Percentiles rank a stretch among this genome's conserved stretches.
These are phyloP conservation scores for Girardinichthys multiradiatus DNA, from an alignment of 2,113 vertebrate species.

Conservation along the genomic window DNA sequence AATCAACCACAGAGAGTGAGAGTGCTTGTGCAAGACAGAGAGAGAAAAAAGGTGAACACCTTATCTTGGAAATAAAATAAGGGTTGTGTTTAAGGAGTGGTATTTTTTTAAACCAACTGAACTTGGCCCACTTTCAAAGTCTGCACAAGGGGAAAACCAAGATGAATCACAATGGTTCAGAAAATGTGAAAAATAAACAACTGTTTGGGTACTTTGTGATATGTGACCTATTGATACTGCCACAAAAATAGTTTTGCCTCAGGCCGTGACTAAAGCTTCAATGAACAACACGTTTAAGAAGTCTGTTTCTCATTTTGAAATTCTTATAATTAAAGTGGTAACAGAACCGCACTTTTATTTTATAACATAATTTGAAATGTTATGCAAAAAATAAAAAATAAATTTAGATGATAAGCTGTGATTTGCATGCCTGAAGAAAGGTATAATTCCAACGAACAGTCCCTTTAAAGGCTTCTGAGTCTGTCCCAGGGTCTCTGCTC, in stretches of 20 bases:
- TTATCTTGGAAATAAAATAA: not conserved
- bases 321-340: no score
- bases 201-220: conserved; percentile 21
- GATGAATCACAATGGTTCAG: conserved; percentile 31
- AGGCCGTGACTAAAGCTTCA: conserved; percentile 9
- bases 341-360: no score
- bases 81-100: conserved; percentile 44
- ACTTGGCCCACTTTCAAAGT: conserved; percentile 70
- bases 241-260: conserved; percentile 30
- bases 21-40: conserved; percentile 14
- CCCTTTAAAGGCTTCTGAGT: no score
- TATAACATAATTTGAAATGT: no score
- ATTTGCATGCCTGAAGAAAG: no score
- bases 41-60: conserved; percentile 18
- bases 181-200: conserved; percentile 50
- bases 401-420: no score
- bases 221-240: conserved; percentile 9
- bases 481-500: no score
- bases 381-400: no score
- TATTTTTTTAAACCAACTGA: conserved; percentile 60
- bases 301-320: not conserved
- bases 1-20: conserved; percentile 47
- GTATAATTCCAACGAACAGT: no score
- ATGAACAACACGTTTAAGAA: not conserved
- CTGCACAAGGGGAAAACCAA: conserved; percentile 48